Percentiles rank a stretch among this genome's conserved stretches.
These are phyloP conservation scores for Leucophora obtusa DNA, from an alignment of 2,888 invertebrate genomes.

Conservation along the genomic window DNA sequence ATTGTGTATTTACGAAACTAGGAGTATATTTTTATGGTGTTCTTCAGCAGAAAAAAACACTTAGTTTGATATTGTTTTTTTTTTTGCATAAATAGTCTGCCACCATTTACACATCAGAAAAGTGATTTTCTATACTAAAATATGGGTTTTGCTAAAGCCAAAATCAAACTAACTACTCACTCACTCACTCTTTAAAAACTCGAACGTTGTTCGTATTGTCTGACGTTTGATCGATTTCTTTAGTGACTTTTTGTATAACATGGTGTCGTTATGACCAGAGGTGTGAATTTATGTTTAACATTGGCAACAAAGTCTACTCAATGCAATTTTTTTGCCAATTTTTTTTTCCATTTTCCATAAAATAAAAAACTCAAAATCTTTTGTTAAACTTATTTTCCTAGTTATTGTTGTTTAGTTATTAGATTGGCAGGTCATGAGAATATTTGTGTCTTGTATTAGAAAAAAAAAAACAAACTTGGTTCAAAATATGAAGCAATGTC, in stretches of 20 bases:
- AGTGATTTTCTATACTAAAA: slow-evolving; percentile 44
- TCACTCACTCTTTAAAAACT: background rate
- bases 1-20: slow-evolving; percentile 32
- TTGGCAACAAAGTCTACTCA: slow-evolving; percentile 48
- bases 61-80: slow-evolving; percentile 20
- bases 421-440: slow-evolving; percentile 67
- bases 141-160: background rate
- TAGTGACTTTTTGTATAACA: slow-evolving; percentile 60
- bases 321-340: slow-evolving; percentile 9
- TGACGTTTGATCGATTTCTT: slow-evolving; percentile 70
- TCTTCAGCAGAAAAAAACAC: background rate
- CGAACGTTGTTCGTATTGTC: slow-evolving; percentile 40
- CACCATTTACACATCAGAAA: slow-evolving; percentile 44
- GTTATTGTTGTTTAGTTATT: slow-evolving; percentile 58
- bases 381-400: slow-evolving; percentile 51
- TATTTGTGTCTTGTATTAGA: slow-evolving; percentile 53
- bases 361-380: slow-evolving; percentile 43
- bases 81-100: slow-evolving; percentile 67
- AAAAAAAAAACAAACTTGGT: slow-evolving; percentile 28
- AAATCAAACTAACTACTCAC: background rate
- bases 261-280: slow-evolving; percentile 66
- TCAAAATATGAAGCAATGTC: slow-evolving; percentile 64
- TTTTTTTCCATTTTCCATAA: background rate
- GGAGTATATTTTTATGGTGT: slow-evolving; percentile 3
- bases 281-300: slow-evolving; percentile 66